Evolutionary conservation across 2,113 vertebrate genomes (phyloP).

Genomic region (Hypomesus transpacificus): DNA sequence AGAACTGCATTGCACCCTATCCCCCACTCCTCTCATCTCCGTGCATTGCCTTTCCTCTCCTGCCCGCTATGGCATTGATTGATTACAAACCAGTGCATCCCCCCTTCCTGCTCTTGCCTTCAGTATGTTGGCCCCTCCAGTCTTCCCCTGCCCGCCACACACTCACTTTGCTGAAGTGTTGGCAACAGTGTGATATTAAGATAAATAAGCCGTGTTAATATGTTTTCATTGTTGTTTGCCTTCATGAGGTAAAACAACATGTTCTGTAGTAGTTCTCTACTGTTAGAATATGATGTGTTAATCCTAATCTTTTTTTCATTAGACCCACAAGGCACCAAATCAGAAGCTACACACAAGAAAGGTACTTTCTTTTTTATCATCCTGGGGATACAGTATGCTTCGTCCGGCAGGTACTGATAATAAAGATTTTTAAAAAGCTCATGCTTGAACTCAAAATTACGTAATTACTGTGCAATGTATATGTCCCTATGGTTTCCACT

Average conservation of each 20-base stretch:
- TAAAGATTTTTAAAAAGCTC: too few relatives aligned
- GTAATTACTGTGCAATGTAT: too few relatives aligned
- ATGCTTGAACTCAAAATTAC: too few relatives aligned
- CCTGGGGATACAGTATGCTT: slow-evolving; percentile 34
- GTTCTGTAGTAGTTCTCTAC: slow-evolving; percentile 47
- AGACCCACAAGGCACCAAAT: slow-evolving; percentile 82
- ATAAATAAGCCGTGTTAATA: slow-evolving; percentile 63
- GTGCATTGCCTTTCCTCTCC: slow-evolving; percentile 66
- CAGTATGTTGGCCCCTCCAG: slow-evolving; percentile 57
- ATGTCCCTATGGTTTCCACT: slow-evolving; percentile 29
- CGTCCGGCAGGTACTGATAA: neutral
- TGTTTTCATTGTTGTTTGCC: slow-evolving; percentile 65
- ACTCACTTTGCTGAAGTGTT: slow-evolving; percentile 64
- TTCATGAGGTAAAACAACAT: slow-evolving; percentile 66
- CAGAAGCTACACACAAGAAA: slow-evolving; percentile 81
- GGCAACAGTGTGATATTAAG: slow-evolving; percentile 64
- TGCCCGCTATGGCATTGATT: slow-evolving; percentile 62
- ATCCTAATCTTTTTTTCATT: slow-evolving; percentile 81
- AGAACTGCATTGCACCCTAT: slow-evolving; percentile 67
- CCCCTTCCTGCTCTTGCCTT: slow-evolving; percentile 71
- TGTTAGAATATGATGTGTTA: slow-evolving; percentile 77
- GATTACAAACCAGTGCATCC: slow-evolving; percentile 69
- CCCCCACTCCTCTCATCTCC: slow-evolving; percentile 55
- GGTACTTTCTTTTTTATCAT: slow-evolving; percentile 73
- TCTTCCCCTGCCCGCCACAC: slow-evolving; percentile 61